These are phyloP conservation scores for Drosophila kuntzei DNA, from an alignment of 2,888 invertebrate genomes.

Conservation along the genomic window DNA sequence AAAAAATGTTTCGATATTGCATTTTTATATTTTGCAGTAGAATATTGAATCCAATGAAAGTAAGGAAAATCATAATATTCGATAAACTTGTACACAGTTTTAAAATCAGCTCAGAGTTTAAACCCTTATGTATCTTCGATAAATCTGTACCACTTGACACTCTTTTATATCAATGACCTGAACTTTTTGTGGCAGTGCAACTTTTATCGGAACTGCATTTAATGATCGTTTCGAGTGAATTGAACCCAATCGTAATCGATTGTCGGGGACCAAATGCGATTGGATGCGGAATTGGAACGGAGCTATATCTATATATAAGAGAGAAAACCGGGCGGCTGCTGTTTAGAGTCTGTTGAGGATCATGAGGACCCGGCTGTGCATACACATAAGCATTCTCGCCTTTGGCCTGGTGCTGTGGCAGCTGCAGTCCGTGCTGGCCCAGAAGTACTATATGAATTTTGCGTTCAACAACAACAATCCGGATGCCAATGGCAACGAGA, in stretches of 20 bases:
- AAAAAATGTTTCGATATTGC: too few relatives aligned
- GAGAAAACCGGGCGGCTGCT: slow-evolving; percentile 53
- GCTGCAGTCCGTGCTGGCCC: slow-evolving; percentile 44
- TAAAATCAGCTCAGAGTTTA: too few relatives aligned
- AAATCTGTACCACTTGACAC: neutral
- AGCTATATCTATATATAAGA: slow-evolving; percentile 71
- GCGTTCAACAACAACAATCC: slow-evolving; percentile 72
- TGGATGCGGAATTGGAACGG: slow-evolving; percentile 45
- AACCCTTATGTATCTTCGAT: too few relatives aligned
- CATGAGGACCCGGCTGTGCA: slow-evolving; percentile 55
- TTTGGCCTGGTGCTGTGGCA: slow-evolving; percentile 53
- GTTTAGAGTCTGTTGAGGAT: slow-evolving; percentile 56
- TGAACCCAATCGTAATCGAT: slow-evolving; percentile 52
- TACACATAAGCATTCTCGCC: slow-evolving; percentile 51
- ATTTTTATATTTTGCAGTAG: too few relatives aligned
- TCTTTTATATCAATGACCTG: neutral
- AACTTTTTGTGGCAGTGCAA: slow-evolving; percentile 36
- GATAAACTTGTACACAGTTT: too few relatives aligned
- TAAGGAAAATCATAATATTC: too few relatives aligned
- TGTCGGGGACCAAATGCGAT: slow-evolving; percentile 32
- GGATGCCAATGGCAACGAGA: slow-evolving; percentile 18
- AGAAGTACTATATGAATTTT: slow-evolving; percentile 75
- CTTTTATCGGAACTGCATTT: slow-evolving; percentile 34
- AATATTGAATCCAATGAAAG: too few relatives aligned
- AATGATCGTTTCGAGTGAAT: slow-evolving; percentile 17